Percentiles rank a stretch among this genome's conserved stretches.
phyloP scores from a whole-genome alignment of 2,797 vertebrate genomes.

The Poecile montanus region DNA sequence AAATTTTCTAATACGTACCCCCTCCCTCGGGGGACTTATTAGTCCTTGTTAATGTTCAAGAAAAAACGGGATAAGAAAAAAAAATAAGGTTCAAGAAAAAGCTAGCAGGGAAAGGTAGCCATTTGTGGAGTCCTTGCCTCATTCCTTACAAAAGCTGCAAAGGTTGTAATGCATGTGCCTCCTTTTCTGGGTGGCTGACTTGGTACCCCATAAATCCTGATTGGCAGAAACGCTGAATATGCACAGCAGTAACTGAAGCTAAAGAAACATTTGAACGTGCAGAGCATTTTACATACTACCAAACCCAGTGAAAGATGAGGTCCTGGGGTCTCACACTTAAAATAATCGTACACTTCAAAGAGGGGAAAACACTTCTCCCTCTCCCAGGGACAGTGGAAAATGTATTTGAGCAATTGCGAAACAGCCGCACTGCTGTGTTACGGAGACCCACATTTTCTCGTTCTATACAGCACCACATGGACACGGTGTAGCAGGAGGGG shows the following conservation, averaged over 20 bases:
- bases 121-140: constrained; percentile 13
- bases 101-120: neutral
- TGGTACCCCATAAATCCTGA: constrained; percentile 59
- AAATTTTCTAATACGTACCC: neutral
- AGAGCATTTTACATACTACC: neutral
- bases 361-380: neutral
- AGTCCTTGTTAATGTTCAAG: neutral
- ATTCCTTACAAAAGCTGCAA: constrained; percentile 23
- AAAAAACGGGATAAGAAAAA: neutral
- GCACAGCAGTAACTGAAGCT: constrained; percentile 21
- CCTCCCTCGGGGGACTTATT: neutral
- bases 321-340: neutral
- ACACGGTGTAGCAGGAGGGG: rapidly evolving
- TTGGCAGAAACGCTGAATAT: constrained; percentile 16
- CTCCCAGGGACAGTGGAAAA: neutral
- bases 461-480: neutral
- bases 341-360: neutral
- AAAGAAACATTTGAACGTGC: neutral
- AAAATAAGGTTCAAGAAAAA: neutral
- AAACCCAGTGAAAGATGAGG: neutral
- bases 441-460: rapidly evolving
- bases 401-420: neutral
- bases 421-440: neutral
- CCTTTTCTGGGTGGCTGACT: constrained; percentile 57
- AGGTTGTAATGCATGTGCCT: neutral